Conservation (phyloP, 2,113 vertebrate genomes). For the Eclectus roratus region DNA sequence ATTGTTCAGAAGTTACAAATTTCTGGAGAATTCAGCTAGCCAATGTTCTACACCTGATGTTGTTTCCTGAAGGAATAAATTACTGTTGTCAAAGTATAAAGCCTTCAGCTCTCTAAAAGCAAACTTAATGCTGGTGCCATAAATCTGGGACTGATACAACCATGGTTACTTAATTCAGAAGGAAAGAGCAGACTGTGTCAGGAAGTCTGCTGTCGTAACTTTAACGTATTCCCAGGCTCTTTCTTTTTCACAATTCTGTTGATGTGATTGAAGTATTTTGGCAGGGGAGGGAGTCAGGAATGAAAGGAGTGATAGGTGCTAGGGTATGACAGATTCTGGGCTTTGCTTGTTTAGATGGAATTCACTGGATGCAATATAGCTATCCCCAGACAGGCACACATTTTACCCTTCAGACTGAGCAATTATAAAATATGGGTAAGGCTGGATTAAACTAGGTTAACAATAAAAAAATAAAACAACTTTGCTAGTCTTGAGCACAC, state of each 20-base stretch:
- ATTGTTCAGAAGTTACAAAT: not conserved
- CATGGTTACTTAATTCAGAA: not conserved
- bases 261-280: not conserved
- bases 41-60: not conserved
- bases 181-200: not conserved
- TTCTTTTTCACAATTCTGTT: not conserved
- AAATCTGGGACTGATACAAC: not conserved
- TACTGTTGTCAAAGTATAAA: not conserved
- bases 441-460: not conserved
- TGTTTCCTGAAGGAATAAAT: not conserved
- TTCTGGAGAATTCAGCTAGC: not conserved
- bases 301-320: not conserved
- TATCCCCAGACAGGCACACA: not conserved
- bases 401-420: not conserved
- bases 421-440: not conserved
- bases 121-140: not conserved
- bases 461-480: not conserved
- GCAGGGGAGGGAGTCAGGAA: not conserved
- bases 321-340: not conserved
- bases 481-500: not conserved
- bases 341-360: not conserved
- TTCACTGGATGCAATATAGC: not conserved
- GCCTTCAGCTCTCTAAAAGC: not conserved
- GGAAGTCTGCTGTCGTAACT: not conserved
- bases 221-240: not conserved